These are phyloP conservation scores for Calcarius lapponicus DNA, from an alignment of 2,797 vertebrate species.

Conservation along the genomic window DNA sequence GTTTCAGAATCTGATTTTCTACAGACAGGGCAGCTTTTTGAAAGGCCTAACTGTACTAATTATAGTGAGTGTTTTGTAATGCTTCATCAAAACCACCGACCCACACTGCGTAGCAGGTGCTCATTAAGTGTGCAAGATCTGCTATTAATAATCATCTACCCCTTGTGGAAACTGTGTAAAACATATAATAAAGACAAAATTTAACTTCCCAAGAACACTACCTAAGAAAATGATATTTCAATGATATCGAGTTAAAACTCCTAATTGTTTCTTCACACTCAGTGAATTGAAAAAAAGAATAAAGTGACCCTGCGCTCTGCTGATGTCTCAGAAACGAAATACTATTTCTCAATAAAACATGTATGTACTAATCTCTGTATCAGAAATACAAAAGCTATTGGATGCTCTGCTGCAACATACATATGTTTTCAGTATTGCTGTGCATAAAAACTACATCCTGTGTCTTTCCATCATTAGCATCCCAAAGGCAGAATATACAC, in stretches of 20 bases:
- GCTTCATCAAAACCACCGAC: constrained; percentile 65
- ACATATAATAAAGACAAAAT: neutral
- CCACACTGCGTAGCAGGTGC: constrained; percentile 50
- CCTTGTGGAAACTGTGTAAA: constrained; percentile 13
- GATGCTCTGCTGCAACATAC: neutral
- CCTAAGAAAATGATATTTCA: neutral
- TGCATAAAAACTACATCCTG: fast-evolving
- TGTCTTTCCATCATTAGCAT: neutral
- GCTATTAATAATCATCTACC: constrained; percentile 57
- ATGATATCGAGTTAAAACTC: neutral
- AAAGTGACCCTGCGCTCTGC: neutral
- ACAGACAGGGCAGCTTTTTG: constrained; percentile 12
- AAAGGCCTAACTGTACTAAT: constrained; percentile 62
- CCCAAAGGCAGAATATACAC: neutral
- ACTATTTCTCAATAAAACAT: neutral
- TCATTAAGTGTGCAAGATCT: constrained; percentile 54
- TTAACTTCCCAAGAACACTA: neutral
- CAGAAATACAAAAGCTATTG: neutral
- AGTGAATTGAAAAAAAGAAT: neutral
- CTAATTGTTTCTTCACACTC: neutral
- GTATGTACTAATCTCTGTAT: neutral
- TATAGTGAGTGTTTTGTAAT: constrained; percentile 50
- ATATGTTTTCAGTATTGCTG: neutral
- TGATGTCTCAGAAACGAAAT: neutral
- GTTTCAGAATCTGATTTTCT: constrained; percentile 55